Percentiles rank a stretch among this genome's conserved stretches.
Evolutionary conservation across 2,797 vertebrate species (phyloP).

Genomic region (Ficedula albicollis): DNA sequence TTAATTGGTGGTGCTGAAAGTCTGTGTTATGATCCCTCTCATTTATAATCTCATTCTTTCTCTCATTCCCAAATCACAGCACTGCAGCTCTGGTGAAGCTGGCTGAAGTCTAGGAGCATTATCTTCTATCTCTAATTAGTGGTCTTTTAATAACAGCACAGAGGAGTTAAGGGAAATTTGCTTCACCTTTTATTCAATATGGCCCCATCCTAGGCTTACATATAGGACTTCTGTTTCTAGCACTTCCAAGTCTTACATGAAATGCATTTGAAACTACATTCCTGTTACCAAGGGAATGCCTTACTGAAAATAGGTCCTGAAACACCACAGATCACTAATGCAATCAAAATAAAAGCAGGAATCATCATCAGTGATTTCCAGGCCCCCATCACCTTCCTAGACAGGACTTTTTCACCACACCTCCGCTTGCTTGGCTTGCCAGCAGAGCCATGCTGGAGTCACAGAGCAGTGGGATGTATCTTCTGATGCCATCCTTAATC

Average conservation of each 20-base stretch:
- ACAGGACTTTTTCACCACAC: neutral
- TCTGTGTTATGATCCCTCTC: neutral
- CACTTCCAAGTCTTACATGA: neutral
- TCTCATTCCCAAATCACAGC: neutral
- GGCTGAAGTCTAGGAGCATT: neutral
- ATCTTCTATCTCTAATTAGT: neutral
- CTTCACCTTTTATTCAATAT: neutral
- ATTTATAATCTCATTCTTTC: slow-evolving; percentile 11
- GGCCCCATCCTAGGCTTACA: neutral
- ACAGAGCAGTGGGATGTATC: neutral
- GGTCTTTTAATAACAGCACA: neutral
- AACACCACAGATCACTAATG: neutral
- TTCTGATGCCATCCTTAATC: neutral
- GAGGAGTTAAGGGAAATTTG: neutral
- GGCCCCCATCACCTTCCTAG: neutral
- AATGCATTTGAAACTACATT: neutral
- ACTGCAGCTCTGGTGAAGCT: neutral
- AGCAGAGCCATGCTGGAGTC: neutral
- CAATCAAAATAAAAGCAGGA: neutral
- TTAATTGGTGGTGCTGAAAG: slow-evolving; percentile 28
- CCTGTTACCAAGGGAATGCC: slow-evolving; percentile 15
- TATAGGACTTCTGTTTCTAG: neutral
- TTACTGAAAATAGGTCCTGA: neutral
- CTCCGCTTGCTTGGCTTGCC: fast-evolving
- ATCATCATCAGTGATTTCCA: neutral